A percentile compares a stretch with the other conserved stretches of the same genome.
Conservation (phyloP, 2,888 invertebrate species). For the Morpho helenor region DNA sequence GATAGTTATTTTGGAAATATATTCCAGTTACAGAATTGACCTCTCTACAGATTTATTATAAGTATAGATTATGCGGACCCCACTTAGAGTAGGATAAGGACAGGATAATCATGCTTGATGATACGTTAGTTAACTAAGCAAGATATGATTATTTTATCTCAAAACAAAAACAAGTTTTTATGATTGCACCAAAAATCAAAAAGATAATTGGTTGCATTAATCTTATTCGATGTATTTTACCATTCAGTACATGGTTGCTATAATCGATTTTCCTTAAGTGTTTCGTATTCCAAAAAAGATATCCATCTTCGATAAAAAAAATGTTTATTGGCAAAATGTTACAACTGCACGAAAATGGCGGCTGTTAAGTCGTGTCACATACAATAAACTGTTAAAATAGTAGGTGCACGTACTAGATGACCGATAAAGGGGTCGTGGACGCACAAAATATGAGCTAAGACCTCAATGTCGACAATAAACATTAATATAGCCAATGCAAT, state of each 20-base stretch:
- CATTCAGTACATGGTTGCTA: conserved; percentile 1
- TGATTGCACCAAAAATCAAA: no score
- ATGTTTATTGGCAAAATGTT: conserved; percentile 14
- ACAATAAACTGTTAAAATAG: conserved; percentile 60
- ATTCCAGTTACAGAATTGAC: no score
- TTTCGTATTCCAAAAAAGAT: conserved; percentile 11
- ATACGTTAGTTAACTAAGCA: background rate
- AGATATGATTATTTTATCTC: background rate
- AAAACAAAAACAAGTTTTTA: background rate
- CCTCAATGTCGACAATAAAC: conserved; percentile 46
- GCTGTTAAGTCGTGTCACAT: conserved; percentile 41
- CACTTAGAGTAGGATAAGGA: no score
- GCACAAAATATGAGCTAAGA: conserved; percentile 61
- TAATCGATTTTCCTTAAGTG: conserved; percentile 4
- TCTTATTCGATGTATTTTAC: background rate
- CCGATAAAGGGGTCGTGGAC: conserved; percentile 65
- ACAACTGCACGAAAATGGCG: conserved; percentile 9
- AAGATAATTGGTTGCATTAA: no score
- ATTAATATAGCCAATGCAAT: conserved; percentile 33
- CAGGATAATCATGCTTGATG: no score
- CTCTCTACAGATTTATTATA: no score
- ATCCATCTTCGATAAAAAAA: conserved; percentile 6
- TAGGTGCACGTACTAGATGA: conserved; percentile 67
- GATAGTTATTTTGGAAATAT: no score
- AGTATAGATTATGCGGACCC: no score